Conservation (phyloP, 1,140 invertebrate species). For the Drosophila asahinai region DNA sequence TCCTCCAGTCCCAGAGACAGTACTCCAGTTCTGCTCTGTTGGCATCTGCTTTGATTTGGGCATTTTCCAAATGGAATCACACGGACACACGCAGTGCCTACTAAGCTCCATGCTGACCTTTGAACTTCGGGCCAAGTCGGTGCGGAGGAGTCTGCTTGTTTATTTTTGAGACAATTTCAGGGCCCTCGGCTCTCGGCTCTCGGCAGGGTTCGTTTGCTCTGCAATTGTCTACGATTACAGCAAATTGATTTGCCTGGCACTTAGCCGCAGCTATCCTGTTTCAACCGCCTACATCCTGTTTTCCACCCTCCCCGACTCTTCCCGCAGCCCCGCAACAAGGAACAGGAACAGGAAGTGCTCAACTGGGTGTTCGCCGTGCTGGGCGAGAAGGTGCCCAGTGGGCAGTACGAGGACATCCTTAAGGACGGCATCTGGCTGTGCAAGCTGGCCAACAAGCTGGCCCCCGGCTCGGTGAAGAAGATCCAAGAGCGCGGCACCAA, state of each 20-base stretch:
- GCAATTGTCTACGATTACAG: constrained; percentile 61
- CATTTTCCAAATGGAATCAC: constrained; percentile 48
- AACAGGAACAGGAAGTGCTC: constrained; percentile 95
- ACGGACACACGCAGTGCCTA: constrained; percentile 19
- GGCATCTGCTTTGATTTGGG: constrained; percentile 36
- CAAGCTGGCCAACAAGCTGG: constrained; percentile 97
- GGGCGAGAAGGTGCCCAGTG: constrained; percentile 93
- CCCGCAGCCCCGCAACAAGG: constrained; percentile 93
- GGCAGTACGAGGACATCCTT: constrained; percentile 95
- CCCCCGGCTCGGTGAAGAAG: constrained; percentile 97
- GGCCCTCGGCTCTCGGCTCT: constrained; percentile 15
- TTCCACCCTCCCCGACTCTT: background rate
- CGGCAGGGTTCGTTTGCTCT: constrained; percentile 4
- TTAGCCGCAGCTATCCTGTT: constrained; percentile 54
- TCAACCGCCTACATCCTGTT: constrained; percentile 34
- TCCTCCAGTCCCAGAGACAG: constrained; percentile 9
- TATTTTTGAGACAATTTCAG: constrained; percentile 47
- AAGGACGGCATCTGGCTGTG: constrained; percentile 97
- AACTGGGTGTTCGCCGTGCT: constrained; percentile 96
- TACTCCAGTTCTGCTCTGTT: constrained; percentile 15
- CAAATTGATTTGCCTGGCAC: constrained; percentile 63
- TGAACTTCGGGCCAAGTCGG: constrained; percentile 32
- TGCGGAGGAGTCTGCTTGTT: constrained; percentile 28
- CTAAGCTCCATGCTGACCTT: constrained; percentile 40
- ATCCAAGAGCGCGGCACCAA: constrained; percentile 98